Evolutionary conservation across 2,888 invertebrate species (phyloP).

Genomic region (Mimas tiliae): DNA sequence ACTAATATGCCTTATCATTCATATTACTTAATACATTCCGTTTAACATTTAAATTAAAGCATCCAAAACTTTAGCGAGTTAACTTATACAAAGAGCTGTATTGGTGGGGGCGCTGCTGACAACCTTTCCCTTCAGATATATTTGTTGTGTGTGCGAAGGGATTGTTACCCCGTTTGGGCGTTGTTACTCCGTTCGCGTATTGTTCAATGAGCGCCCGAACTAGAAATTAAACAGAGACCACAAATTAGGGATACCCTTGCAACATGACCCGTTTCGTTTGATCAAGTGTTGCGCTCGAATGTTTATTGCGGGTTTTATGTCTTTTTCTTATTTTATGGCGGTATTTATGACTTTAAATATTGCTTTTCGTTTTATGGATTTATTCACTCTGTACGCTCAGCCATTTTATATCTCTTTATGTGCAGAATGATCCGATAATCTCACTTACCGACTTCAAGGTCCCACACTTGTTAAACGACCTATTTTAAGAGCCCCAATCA

Average conservation of each 20-base stretch:
- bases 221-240: constrained; percentile 29
- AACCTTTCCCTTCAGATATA: constrained; percentile 13
- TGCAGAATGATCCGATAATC: no score
- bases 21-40: background rate
- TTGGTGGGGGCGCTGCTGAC: background rate
- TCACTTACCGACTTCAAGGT: no score
- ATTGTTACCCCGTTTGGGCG: background rate
- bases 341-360: background rate
- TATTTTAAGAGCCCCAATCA: no score
- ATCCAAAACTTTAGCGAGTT: background rate
- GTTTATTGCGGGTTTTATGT: constrained; percentile 3
- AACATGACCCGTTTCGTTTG: background rate
- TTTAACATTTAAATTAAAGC: constrained; percentile 5
- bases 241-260: constrained; percentile 25
- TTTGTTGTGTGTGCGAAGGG: constrained; percentile 17
- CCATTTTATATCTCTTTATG: background rate
- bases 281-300: background rate
- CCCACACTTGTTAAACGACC: no score
- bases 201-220: constrained; percentile 26
- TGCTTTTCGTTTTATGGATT: background rate
- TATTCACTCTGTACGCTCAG: background rate
- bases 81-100: background rate
- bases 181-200: background rate
- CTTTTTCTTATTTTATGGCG: background rate
- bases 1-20: background rate